Evolutionary conservation across 37 sponge, comb jelly and placozoan genomes (phyloP).

Genomic region (Bolinopsis microptera): DNA sequence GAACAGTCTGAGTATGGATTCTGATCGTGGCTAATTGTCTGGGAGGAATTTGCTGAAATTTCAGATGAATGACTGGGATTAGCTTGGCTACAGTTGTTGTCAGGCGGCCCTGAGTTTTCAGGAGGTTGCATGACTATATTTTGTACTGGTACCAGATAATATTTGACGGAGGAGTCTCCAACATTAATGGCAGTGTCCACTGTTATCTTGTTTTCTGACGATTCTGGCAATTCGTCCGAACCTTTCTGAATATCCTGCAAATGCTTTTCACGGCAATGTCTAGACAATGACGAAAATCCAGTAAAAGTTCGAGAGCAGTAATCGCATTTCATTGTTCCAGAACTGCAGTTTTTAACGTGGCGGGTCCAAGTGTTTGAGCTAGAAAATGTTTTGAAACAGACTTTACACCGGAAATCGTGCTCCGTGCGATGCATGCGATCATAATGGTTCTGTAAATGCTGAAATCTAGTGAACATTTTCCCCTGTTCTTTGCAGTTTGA

Average conservation of each 20-base stretch:
- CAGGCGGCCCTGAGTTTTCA: background rate
- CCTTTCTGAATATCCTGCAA: background rate
- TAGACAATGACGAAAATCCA: background rate
- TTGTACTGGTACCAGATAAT: background rate
- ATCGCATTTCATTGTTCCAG: background rate
- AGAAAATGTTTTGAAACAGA: conserved; percentile 29
- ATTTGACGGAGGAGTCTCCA: too few species aligned
- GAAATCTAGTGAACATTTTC: conserved; percentile 11
- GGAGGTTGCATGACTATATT: background rate
- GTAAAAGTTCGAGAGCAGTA: conserved; percentile 4
- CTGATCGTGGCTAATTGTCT: background rate
- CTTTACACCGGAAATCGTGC: background rate
- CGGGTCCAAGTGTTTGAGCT: background rate
- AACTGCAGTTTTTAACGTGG: conserved; percentile 14
- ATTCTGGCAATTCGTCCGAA: background rate
- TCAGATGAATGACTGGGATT: background rate
- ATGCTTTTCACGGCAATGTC: conserved; percentile 27
- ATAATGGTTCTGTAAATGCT: conserved; percentile 39
- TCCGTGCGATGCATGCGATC: conserved; percentile 37
- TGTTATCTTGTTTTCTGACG: background rate
- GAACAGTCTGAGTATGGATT: background rate
- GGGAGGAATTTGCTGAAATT: background rate
- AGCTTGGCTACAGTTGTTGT: background rate
- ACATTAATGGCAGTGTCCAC: background rate
- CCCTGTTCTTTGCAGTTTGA: background rate